Evolutionary conservation across 2,113 vertebrate genomes (phyloP).

Genomic region (Amblyopsis rosae): DNA sequence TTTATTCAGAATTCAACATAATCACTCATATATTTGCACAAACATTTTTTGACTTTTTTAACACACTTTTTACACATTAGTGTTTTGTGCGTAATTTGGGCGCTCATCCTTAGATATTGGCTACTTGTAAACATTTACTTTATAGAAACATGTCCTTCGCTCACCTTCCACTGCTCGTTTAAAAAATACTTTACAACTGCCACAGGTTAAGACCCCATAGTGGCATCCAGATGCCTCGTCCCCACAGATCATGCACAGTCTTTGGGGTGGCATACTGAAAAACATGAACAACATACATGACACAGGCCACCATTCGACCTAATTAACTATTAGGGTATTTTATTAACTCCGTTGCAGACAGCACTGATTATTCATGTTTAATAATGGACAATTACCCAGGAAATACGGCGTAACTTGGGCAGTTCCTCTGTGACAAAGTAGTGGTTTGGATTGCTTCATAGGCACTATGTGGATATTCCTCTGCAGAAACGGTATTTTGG

Average conservation of each 20-base stretch:
- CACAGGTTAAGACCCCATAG: conserved; percentile 96
- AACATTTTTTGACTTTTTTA: no score
- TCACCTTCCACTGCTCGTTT: conserved; percentile 98
- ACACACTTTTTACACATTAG: no score
- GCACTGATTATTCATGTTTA: no score
- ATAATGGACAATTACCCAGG: conserved; percentile 56
- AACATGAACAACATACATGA: neutral
- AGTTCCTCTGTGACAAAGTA: conserved; percentile 48
- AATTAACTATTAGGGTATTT: neutral
- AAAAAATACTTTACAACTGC: conserved; percentile 99
- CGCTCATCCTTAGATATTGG: no score
- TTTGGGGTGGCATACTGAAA: conserved; percentile 86
- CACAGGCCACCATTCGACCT: neutral
- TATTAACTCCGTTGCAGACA: no score
- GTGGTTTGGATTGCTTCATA: conserved; percentile 60
- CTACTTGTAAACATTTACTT: no score
- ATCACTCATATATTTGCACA: no score
- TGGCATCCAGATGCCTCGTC: conserved; percentile 98
- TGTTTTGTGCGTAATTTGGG: no score
- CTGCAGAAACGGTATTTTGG: conserved; percentile 50
- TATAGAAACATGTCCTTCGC: conserved; percentile 8
- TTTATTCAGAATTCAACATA: no score
- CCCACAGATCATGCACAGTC: conserved; percentile 91
- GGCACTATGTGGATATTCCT: conserved; percentile 39
- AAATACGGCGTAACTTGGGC: conserved; percentile 48